Conservation (phyloP, 2,888 invertebrate species). For the Tuberolachnus salignus region DNA sequence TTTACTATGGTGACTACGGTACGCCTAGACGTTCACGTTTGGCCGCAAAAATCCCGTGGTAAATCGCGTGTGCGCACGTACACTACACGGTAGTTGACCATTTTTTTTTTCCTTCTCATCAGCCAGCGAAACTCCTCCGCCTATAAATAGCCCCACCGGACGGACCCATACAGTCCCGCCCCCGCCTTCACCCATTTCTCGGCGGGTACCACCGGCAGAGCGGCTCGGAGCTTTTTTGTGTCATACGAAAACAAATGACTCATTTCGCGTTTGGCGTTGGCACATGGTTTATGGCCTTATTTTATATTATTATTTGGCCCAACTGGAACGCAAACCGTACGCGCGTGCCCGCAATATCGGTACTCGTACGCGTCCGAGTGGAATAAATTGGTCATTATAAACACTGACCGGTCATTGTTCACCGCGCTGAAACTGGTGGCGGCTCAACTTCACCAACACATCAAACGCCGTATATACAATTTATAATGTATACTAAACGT, state of each 20-base stretch:
- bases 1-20: too few species aligned
- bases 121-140: slow-evolving; percentile 42
- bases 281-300: slow-evolving; percentile 52
- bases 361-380: too few species aligned
- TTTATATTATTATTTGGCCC: slow-evolving; percentile 46
- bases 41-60: slow-evolving; percentile 22
- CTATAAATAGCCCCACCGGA: slow-evolving; percentile 46
- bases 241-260: slow-evolving; percentile 56
- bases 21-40: slow-evolving; percentile 36
- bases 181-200: slow-evolving; percentile 17
- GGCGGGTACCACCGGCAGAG: neutral
- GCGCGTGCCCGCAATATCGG: neutral
- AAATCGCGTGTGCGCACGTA: neutral
- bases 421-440: too few species aligned
- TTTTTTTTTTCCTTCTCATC: slow-evolving; percentile 41
- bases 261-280: slow-evolving; percentile 54
- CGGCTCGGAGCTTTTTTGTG: slow-evolving; percentile 48
- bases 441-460: too few species aligned
- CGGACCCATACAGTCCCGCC: slow-evolving; percentile 34
- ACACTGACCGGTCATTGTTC: too few species aligned
- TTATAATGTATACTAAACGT: too few species aligned
- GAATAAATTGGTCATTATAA: too few species aligned
- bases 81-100: slow-evolving; percentile 31
- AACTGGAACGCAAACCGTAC: slow-evolving; percentile 34
- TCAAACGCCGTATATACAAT: too few species aligned